These are phyloP conservation scores for Atrina japonica DNA, from an alignment of 2,888 invertebrate species.

Conservation along the genomic window DNA sequence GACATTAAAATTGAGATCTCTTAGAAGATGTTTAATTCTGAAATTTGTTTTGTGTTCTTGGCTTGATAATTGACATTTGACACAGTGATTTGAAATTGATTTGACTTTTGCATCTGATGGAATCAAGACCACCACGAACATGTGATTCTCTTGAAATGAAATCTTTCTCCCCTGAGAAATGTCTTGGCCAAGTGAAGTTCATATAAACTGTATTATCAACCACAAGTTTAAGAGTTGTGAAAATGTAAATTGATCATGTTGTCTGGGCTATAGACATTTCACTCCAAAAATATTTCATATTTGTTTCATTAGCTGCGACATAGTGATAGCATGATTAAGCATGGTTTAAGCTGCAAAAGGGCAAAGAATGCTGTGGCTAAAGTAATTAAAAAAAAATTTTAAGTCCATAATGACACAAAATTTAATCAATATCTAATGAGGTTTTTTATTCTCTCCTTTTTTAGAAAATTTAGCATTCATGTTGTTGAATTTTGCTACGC, in stretches of 20 bases:
- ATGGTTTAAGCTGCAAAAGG: neutral
- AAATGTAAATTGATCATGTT: neutral
- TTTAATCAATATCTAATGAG: conserved; percentile 30
- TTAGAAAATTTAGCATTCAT: conserved; percentile 27
- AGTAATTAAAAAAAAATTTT: conserved; percentile 29
- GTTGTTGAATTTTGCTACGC: conserved; percentile 12
- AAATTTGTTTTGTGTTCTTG: conserved; percentile 6
- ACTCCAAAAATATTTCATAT: neutral
- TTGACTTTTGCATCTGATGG: conserved; percentile 2
- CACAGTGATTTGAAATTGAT: conserved; percentile 1
- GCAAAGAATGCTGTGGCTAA: neutral
- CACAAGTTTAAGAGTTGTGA: too few species aligned
- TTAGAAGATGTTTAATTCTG: neutral
- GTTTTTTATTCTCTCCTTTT: conserved; percentile 2
- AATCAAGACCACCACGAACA: neutral
- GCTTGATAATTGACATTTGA: too few species aligned
- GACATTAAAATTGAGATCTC: too few species aligned
- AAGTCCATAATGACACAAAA: conserved; percentile 29
- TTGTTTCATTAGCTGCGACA: neutral
- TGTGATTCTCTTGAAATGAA: too few species aligned
- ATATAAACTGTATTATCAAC: too few species aligned
- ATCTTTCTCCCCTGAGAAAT: too few species aligned
- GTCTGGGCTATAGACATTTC: neutral
- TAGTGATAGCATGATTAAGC: neutral
- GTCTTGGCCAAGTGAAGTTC: too few species aligned